Conservation (phyloP, 1,140 invertebrate genomes). For the Lasioglossum baleicum region DNA sequence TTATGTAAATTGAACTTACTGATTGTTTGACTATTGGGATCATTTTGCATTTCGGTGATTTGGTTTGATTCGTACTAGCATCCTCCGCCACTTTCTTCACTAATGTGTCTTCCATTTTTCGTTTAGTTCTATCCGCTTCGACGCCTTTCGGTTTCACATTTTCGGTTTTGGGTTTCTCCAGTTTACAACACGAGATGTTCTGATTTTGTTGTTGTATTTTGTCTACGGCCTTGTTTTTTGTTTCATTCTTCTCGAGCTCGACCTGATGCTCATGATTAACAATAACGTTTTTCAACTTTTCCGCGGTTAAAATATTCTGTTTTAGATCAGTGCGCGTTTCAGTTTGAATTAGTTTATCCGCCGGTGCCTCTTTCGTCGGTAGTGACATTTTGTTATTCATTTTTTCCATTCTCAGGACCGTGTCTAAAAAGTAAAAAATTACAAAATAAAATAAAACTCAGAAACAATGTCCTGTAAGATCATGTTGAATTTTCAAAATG, state of each 20-base stretch:
- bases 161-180: neutral
- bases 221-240: neutral
- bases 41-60: slow-evolving; percentile 25
- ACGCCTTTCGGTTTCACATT: neutral
- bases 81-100: neutral
- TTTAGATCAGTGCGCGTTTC: neutral
- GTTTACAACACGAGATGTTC: neutral
- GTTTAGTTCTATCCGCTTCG: neutral
- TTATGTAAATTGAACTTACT: slow-evolving; percentile 32
- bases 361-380: neutral
- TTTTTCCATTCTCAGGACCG: too few species aligned
- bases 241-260: neutral
- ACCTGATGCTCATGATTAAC: neutral
- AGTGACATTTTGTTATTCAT: neutral
- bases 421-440: neutral
- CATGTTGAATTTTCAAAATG: too few species aligned
- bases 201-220: neutral
- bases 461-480: too few species aligned
- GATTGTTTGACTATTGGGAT: slow-evolving; percentile 47
- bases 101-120: neutral
- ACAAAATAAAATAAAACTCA: too few species aligned
- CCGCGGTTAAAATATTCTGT: neutral
- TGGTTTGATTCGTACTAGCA: neutral
- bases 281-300: slow-evolving; percentile 1
- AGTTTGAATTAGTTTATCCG: neutral